Evolutionary conservation across 1,140 invertebrate genomes (phyloP), one percentile per base, ranked within the genome.

Genomic region (Oppia nitens): DNA sequence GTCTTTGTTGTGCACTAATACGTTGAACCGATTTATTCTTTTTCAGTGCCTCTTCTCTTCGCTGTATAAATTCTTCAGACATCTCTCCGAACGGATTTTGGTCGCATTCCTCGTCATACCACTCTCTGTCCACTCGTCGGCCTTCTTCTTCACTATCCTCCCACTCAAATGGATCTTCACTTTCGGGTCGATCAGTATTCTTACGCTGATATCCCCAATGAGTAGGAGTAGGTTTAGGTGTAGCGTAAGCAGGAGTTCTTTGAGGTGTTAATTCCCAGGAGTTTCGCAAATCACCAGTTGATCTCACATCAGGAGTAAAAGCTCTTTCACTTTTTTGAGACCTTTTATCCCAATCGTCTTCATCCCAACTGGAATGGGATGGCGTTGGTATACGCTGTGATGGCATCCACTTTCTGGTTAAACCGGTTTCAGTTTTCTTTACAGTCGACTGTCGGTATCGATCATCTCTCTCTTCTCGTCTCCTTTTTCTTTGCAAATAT

Each of bases 81-180:
- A 93, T 81, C 55, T 83, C 82, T 4, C 82, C 78, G 73, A 98
- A 98, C 0, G 92, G 90, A 72, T 91, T 92, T 48, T 87, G 82
- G 65, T 90, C 85, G 61, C 93, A 88, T 66, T 96, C 90, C 68
- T 91, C 87, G 66, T 85, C 91, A 69, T 98, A 98, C 94, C 95
- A 98, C 67, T 95, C 91, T 53, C 94, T 74, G 68, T 98, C 95
- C 2, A 98, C 67, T 53, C 90, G 78, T 64, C 84, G 83, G 72
- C 97, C 87, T 65, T 97, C 92, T 32, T 84, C 73, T 40, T 83
- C 78, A 28, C 80, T 76, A 40, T 91, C 85, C 47, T 83, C 79
- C 17, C 81, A 75, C 55, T 73, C 73, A 23, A 77, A 72, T 24
- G 25, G 23, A 27, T 63, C 47, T 55, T 55, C 60, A 24, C 64